These are phyloP conservation scores for Fissipunctia ypsillon DNA, from an alignment of 2,888 invertebrate genomes.

Conservation along the genomic window DNA sequence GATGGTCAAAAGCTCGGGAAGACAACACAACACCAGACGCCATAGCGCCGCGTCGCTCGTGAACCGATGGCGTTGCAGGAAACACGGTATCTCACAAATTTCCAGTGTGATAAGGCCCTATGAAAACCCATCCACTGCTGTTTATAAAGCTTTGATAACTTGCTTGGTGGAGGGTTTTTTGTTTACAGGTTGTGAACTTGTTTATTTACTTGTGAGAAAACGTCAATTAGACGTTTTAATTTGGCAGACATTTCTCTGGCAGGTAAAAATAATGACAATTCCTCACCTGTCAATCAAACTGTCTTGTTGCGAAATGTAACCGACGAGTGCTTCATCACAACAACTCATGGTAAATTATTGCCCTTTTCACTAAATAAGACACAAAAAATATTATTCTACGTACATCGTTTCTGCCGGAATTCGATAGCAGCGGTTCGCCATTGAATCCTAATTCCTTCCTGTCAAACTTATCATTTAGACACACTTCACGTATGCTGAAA, in stretches of 20 bases:
- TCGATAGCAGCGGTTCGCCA: conserved; percentile 77
- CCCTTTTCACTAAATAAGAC: background rate
- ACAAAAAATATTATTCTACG: conserved; percentile 63
- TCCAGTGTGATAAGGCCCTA: background rate
- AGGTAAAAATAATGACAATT: conserved; percentile 37
- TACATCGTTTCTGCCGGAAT: conserved; percentile 80
- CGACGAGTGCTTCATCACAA: conserved; percentile 2
- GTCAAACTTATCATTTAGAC: conserved; percentile 85
- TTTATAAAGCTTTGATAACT: background rate
- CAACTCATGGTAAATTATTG: background rate
- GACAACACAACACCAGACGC: background rate
- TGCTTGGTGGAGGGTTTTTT: background rate
- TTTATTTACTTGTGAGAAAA: conserved; percentile 11
- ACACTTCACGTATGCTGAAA: conserved; percentile 85
- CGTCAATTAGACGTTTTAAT: conserved; percentile 27
- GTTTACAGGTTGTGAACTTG: conserved; percentile 10
- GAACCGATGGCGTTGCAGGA: background rate
- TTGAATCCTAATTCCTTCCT: conserved; percentile 81
- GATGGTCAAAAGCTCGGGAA: background rate
- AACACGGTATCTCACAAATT: background rate
- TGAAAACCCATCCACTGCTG: background rate
- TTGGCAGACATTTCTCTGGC: conserved; percentile 33
- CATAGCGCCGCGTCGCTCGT: background rate
- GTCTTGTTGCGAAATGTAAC: conserved; percentile 7
- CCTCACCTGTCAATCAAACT: conserved; percentile 28